Evolutionary conservation across 2,888 invertebrate species (phyloP).

Genomic region (Dione vanillae): DNA sequence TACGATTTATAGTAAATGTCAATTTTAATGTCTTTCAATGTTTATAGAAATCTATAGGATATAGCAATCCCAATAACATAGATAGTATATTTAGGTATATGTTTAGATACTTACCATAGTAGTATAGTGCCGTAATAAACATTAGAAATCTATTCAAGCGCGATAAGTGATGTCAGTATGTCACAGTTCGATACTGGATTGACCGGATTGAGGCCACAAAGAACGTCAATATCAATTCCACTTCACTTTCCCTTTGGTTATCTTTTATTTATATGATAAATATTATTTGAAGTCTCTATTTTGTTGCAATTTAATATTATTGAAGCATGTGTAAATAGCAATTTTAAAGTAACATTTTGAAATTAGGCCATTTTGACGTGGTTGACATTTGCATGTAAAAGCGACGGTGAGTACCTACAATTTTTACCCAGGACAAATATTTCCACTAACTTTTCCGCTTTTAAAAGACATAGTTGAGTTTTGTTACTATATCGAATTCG

Average conservation of each 20-base stretch:
- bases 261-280: background rate
- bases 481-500: too few species aligned
- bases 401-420: too few species aligned
- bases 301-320: background rate
- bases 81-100: too few species aligned
- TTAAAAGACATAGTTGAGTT: too few species aligned
- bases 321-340: too few species aligned
- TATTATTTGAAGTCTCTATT: background rate
- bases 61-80: background rate
- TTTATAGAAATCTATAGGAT: too few species aligned
- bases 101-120: background rate
- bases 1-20: background rate
- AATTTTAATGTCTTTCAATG: background rate
- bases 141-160: constrained; percentile 19
- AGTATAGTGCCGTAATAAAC: background rate
- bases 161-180: constrained; percentile 43
- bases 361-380: too few species aligned
- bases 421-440: too few species aligned
- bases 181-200: constrained; percentile 54
- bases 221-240: constrained; percentile 60
- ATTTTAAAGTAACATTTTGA: too few species aligned
- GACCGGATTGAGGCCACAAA: constrained; percentile 48
- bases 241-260: constrained; percentile 64
- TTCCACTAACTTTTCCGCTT: too few species aligned
- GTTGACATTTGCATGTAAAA: too few species aligned